Conservation (phyloP, 2,888 invertebrate genomes). For the Drosophila subsilvestris region DNA sequence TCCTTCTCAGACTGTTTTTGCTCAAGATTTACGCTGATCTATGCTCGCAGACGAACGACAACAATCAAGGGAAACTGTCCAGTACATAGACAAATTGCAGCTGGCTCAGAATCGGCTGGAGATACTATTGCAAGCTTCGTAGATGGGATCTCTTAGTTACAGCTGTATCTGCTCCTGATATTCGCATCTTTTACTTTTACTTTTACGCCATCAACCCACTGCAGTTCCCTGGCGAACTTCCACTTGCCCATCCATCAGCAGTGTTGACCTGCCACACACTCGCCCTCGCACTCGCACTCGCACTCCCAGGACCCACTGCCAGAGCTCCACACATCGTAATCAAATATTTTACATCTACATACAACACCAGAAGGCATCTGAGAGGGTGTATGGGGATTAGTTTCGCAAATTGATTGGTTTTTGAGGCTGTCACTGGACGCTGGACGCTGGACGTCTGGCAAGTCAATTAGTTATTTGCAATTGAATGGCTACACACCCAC, state of each 20-base stretch:
- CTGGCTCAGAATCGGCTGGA: too few species aligned
- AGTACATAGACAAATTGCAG: too few species aligned
- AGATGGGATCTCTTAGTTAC: too few species aligned
- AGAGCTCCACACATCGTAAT: conserved; percentile 7
- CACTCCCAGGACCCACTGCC: conserved; percentile 1
- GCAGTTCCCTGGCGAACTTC: not conserved
- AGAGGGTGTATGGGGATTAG: conserved; percentile 22
- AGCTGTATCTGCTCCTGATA: too few species aligned
- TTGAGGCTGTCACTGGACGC: conserved; percentile 54
- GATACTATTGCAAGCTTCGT: too few species aligned
- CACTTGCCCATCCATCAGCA: conserved; percentile 21
- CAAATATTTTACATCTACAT: conserved; percentile 30
- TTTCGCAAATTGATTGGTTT: conserved; percentile 50
- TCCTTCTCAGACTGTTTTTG: too few species aligned
- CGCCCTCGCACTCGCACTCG: not conserved
- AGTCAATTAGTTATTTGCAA: conserved; percentile 53
- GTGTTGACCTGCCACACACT: conserved; percentile 7
- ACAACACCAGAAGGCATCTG: conserved; percentile 18
- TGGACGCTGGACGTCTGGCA: conserved; percentile 49
- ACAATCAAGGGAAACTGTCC: too few species aligned
- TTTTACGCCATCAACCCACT: not conserved
- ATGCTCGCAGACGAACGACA: too few species aligned
- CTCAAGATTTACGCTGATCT: too few species aligned
- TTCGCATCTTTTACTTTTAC: not conserved
- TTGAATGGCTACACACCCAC: conserved; percentile 29